Base-by-base conservation (phyloP, 2,888 invertebrate species). In the Graphium colonna region DNA sequence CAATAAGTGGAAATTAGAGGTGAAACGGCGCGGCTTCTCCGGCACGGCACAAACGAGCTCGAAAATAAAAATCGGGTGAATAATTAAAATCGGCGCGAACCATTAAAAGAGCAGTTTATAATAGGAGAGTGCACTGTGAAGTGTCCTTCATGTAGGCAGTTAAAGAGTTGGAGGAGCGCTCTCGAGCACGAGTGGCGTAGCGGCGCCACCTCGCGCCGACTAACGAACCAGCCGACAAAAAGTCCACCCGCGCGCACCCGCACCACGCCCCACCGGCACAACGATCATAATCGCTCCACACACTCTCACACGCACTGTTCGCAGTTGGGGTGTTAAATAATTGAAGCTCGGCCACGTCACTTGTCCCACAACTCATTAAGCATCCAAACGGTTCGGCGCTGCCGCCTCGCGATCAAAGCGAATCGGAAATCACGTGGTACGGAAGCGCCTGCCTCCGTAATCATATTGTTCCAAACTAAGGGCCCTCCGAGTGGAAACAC, bases 51-150 rank as follows among this genome's bases (percentile, higher is more conserved):
- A 62, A 65, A 64, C 61, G 65, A 70, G 71, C 68, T 73, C 68
- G 69, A 66, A 55, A 70, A 65, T 73, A 77, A 81, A 21, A 83
- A 77, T 74, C 69, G 71, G 65, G 71, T 69, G 77, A 82, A 83
- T 86, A 82, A 87, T 88, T 86, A 85, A 88, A 88, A 87, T 83
- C 77, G 78, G 77, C 71, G 75, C 79, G 75, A 81, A 78, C 86
- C 85, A 87, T 88, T 87, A 86, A 88, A 87, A 87, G 88, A 79
- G 82, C 88, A 88, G 84, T 87, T 86, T 85, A 87, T 87, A 87
- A 87, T 87, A 80, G 85, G 84, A 82, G 83, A 88, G 85, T 82
- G 83, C 81, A 80, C 70, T 60, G 78, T 83, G 67, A 70, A 88
- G 88, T 74, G 80, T 82, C 83, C 88, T 88, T 82, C 87, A 85